A percentile compares a stretch with the other conserved stretches of the same genome.
Evolutionary conservation across 2,888 invertebrate genomes (phyloP).

Genomic region (Drosophila stalkeri): DNA sequence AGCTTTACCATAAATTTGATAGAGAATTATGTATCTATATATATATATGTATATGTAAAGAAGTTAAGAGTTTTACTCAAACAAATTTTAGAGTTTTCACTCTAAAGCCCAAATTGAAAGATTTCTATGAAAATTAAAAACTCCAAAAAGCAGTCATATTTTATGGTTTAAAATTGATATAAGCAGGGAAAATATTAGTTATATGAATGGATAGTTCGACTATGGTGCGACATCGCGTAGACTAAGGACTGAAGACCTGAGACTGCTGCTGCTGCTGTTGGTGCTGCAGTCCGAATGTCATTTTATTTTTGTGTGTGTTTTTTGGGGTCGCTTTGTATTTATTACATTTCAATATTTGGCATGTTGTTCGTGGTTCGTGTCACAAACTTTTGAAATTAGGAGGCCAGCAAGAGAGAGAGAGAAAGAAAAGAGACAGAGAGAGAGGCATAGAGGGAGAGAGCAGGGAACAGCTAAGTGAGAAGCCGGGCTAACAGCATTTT

Average conservation of each 20-base stretch:
- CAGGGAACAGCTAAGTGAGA: neutral
- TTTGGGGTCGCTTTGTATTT: constrained; percentile 58
- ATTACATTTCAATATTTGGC: constrained; percentile 74
- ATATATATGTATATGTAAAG: no score
- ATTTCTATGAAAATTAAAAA: no score
- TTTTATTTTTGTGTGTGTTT: constrained; percentile 26
- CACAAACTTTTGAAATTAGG: constrained; percentile 57
- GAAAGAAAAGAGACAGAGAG: neutral
- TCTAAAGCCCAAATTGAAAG: no score
- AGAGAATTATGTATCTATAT: no score
- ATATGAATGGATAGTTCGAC: neutral
- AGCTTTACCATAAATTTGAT: no score
- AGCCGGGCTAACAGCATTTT: constrained; percentile 38
- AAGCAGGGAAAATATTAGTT: neutral
- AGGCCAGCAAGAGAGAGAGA: neutral
- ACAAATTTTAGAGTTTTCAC: no score
- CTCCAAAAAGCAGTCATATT: neutral
- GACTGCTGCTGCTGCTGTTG: neutral
- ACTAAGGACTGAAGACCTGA: neutral
- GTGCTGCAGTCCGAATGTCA: constrained; percentile 3
- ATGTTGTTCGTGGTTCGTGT: constrained; percentile 57
- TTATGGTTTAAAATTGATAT: neutral
- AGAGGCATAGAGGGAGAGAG: neutral
- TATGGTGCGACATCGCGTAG: neutral
- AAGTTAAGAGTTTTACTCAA: no score